phyloP scores from a whole-genome alignment of 2,797 vertebrate genomes.

The Allobates femoralis region DNA sequence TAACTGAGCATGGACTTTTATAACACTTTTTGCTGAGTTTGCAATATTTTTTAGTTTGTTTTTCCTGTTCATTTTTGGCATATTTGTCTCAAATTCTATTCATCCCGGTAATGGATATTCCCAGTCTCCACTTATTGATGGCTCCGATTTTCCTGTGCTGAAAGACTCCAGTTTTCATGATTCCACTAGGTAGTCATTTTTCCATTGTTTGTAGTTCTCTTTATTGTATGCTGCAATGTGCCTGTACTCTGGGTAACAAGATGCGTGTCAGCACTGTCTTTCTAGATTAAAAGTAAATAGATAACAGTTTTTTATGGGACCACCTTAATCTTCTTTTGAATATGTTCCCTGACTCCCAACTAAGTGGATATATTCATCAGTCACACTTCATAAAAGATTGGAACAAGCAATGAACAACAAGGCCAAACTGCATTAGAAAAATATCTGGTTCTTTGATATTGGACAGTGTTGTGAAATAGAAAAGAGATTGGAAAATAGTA shows the following conservation, averaged over 20 bases:
- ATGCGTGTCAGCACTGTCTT: background rate
- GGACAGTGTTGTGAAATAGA: background rate
- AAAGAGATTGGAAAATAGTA: background rate
- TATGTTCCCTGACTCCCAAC: background rate
- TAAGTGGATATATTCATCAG: background rate
- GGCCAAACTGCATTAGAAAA: background rate
- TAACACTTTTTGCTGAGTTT: background rate
- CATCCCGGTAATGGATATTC: background rate
- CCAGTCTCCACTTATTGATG: background rate
- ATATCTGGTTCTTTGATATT: background rate
- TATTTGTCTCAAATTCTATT: background rate
- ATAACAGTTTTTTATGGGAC: background rate
- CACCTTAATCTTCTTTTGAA: background rate
- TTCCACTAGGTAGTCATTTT: background rate
- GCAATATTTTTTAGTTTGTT: background rate
- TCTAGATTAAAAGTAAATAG: no score
- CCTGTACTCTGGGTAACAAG: background rate
- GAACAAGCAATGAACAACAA: background rate
- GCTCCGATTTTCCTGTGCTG: constrained; percentile 38
- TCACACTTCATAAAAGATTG: background rate
- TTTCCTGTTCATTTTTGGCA: background rate
- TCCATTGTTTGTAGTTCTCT: constrained; percentile 15
- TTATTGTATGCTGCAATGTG: background rate
- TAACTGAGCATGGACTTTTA: no score
- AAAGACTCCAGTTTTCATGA: constrained; percentile 8